Conservation (phyloP, 2,888 invertebrate species). For the Synergus laeviventris region DNA sequence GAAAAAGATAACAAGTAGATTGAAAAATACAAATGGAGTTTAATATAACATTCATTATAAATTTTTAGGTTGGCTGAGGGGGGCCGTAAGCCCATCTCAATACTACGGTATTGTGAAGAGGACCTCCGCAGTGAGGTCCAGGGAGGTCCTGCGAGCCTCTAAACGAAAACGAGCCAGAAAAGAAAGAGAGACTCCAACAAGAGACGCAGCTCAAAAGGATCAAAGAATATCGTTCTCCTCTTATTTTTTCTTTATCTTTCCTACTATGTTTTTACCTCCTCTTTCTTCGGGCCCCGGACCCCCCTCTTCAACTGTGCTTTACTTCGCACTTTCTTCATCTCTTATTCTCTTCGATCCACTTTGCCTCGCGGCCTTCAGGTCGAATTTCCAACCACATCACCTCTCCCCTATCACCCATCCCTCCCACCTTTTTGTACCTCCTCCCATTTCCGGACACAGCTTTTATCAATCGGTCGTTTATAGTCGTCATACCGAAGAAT, state of each 20-base stretch:
- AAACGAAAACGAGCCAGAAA: slow-evolving; percentile 46
- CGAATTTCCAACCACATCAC: slow-evolving; percentile 23
- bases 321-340: slow-evolving; percentile 44
- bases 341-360: slow-evolving; percentile 21
- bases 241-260: slow-evolving; percentile 47
- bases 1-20: background rate
- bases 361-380: slow-evolving; percentile 31
- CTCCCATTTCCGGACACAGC: slow-evolving; percentile 8
- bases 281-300: slow-evolving; percentile 42
- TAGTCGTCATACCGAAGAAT: slow-evolving; percentile 13
- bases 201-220: slow-evolving; percentile 62
- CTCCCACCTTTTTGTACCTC: background rate
- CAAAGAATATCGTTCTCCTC: slow-evolving; percentile 60
- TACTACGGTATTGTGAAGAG: slow-evolving; percentile 52
- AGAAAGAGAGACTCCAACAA: slow-evolving; percentile 49
- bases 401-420: background rate
- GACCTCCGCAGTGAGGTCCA: slow-evolving; percentile 70
- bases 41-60: background rate
- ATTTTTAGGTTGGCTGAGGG: background rate
- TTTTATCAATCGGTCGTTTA: slow-evolving; percentile 35
- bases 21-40: background rate
- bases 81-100: background rate
- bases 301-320: slow-evolving; percentile 34
- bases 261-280: slow-evolving; percentile 37
- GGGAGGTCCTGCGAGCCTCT: slow-evolving; percentile 67